Evolutionary conservation across 2,888 invertebrate species (phyloP).

Genomic region (Nephrotoma flavescens): DNA sequence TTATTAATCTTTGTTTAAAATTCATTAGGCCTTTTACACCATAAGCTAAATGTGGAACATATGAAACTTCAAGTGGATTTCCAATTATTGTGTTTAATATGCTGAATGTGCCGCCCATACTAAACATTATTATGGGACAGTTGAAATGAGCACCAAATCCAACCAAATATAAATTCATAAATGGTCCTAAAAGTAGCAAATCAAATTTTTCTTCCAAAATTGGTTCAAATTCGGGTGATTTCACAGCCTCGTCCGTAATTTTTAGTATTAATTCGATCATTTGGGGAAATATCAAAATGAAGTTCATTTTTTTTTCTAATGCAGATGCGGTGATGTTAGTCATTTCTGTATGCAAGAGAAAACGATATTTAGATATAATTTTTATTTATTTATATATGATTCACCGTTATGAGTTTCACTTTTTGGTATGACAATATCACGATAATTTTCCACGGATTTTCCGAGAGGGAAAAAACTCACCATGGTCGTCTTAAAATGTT

Average conservation of each 20-base stretch:
- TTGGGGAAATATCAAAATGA: neutral
- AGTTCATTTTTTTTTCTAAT: neutral
- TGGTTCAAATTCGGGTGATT: slow-evolving; percentile 2
- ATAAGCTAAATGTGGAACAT: neutral
- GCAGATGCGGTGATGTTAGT: neutral
- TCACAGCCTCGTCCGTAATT: neutral
- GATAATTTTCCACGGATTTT: neutral
- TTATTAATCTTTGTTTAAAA: slow-evolving; percentile 5
- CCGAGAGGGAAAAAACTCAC: neutral
- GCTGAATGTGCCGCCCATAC: neutral
- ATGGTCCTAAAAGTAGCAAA: slow-evolving; percentile 7
- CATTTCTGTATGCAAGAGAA: neutral
- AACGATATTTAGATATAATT: neutral
- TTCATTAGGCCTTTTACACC: neutral
- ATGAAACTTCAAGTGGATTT: slow-evolving; percentile 5
- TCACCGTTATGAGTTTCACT: neutral
- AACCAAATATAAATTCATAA: slow-evolving; percentile 4
- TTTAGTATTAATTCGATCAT: neutral
- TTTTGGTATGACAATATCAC: slow-evolving; percentile 1
- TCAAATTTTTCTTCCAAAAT: slow-evolving; percentile 10
- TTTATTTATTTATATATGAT: neutral
- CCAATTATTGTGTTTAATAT: neutral
- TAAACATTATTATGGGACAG: neutral
- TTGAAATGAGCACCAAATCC: neutral
- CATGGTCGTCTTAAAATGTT: neutral